Conservation (phyloP, 2,113 vertebrate species). For the Tiliqua scincoides region DNA sequence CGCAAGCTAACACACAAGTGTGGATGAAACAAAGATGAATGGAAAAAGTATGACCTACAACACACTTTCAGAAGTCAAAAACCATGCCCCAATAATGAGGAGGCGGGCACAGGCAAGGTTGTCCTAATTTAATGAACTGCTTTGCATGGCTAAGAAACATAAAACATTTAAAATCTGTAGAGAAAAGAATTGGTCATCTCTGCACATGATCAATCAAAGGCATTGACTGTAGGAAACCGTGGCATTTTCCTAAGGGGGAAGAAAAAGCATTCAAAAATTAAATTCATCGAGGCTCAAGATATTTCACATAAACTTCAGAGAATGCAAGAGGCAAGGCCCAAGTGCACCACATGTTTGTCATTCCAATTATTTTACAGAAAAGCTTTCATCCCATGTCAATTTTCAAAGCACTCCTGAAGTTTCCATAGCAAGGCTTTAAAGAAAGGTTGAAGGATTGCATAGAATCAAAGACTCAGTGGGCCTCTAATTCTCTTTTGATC, state of each 20-base stretch:
- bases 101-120: neutral
- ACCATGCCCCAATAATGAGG: conserved; percentile 9
- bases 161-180: conserved; percentile 21
- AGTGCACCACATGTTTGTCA: conserved; percentile 63
- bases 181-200: conserved; percentile 45
- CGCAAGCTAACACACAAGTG: neutral
- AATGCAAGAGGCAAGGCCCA: conserved; percentile 38
- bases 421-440: conserved; percentile 67
- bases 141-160: conserved; percentile 29
- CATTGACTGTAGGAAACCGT: conserved; percentile 43
- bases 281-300: conserved; percentile 28
- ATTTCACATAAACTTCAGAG: conserved; percentile 39
- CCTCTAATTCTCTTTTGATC: conserved; percentile 86
- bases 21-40: neutral
- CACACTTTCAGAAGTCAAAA: neutral
- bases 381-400: conserved; percentile 43
- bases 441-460: conserved; percentile 63
- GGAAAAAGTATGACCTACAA: neutral
- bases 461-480: conserved; percentile 76
- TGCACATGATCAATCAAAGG: conserved; percentile 27
- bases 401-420: conserved; percentile 61
- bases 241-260: conserved; percentile 30
- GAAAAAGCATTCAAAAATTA: conserved; percentile 37
- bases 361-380: conserved; percentile 63
- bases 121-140: conserved; percentile 66